Evolutionary conservation across 2,113 vertebrate species (phyloP), one percentile per base, ranked within the genome.

Genomic region (Megaptera novaeangliae): DNA sequence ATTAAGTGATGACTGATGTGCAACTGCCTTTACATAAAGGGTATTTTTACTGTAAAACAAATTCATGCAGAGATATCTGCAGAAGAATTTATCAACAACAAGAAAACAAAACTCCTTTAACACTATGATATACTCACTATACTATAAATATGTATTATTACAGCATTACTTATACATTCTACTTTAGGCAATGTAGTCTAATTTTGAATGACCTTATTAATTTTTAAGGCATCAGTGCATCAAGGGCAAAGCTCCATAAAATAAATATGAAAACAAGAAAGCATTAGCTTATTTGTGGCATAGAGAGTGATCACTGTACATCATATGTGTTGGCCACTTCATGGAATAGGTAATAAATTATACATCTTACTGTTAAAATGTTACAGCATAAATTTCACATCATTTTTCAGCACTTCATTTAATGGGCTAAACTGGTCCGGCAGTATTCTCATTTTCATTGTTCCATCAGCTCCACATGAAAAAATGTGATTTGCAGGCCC

Each of bases 381-480:
- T 98, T 99, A 99, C 21, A 99, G 99, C 98, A 99, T 98, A 98
- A 99, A 99, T 97, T 99, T 99, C 61, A 99, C 99, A 84, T 99
- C 99, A 92, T 98, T 99, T 99, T 99, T 99, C 97, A 99, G 98
- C 96, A 98, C 97, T 97, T 99, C 98, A 88, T 98, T 99, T 98
- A 99, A 98, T 72, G 98, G 96, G 87, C 98, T 99, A 97, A 99
- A 99, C 88, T 99, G 99, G 98, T 99, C 99, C 0, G 99, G 99
- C n/a, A 99, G 99, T 95, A 99, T 96, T 95, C 99, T 99, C 99
- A 99, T 99, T 98, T 99, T 99, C 98, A 99, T 99, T 98, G 99
- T 99, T 88, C 99, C 99, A 98, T 99, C 99, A 34, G 99, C 99
- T 86, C 99, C 99, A 98, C 99, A 99, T 68, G 99, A 99, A 98